Evolutionary conservation across 2,113 vertebrate species (phyloP).

Genomic region (Silurus glanis): DNA sequence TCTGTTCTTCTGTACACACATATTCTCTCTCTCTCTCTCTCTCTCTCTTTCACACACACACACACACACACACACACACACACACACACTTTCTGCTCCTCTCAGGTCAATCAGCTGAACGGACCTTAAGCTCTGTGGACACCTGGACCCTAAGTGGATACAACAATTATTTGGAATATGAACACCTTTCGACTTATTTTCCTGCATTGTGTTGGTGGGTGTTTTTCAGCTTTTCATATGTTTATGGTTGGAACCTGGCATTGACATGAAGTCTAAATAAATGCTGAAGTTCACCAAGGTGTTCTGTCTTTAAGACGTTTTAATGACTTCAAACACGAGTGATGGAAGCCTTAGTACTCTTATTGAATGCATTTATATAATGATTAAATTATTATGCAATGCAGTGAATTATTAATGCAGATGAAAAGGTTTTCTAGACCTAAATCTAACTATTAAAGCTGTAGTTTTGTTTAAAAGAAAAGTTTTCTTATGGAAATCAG

Average conservation of each 20-base stretch:
- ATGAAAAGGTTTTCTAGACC: not conserved
- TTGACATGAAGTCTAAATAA: not conserved
- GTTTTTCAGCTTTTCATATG: not conserved
- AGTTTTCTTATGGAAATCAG: not conserved
- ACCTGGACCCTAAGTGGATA: not conserved
- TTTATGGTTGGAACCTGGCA: not conserved
- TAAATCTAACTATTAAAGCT: not conserved
- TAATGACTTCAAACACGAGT: not conserved
- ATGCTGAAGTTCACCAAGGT: not conserved
- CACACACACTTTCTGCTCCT: not conserved
- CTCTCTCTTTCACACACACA: not conserved
- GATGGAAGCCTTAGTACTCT: not conserved
- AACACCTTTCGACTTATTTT: conserved; percentile 17
- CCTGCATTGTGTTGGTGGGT: conserved; percentile 37
- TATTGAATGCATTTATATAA: not conserved
- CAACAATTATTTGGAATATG: conserved; percentile 31
- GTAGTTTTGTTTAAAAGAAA: not conserved
- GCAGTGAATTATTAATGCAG: not conserved
- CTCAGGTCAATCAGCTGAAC: not conserved
- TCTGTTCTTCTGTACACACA: not conserved
- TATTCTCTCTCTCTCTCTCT: no score
- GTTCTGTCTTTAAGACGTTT: not conserved
- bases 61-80: not conserved
- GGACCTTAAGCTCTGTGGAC: not conserved
- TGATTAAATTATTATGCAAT: not conserved